Percentiles rank a stretch among this genome's conserved stretches.
phyloP scores from a whole-genome alignment of 2,113 vertebrate genomes.

The Sigmodon hispidus region DNA sequence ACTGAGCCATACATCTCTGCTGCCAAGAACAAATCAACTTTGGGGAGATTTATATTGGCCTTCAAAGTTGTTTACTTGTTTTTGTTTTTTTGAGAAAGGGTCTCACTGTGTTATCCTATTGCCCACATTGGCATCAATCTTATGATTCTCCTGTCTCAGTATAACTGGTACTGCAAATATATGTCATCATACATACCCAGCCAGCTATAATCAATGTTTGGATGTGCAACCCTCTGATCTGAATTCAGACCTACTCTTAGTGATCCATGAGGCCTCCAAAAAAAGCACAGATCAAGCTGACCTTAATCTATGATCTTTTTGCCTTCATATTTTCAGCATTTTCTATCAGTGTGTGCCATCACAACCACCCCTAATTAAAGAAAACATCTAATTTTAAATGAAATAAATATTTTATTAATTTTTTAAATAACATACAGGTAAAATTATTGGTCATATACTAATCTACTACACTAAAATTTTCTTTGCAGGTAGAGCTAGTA shows the following conservation, averaged over 20 bases:
- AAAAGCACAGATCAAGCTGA: neutral
- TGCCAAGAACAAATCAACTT: slow-evolving; percentile 41
- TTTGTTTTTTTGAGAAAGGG: neutral
- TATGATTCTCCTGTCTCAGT: neutral
- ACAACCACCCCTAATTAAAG: neutral
- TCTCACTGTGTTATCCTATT: neutral
- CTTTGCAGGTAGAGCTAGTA: neutral
- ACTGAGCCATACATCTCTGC: slow-evolving; percentile 36
- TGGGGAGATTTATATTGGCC: neutral
- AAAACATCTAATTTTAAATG: slow-evolving; percentile 29
- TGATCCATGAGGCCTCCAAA: neutral
- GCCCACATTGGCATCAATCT: neutral
- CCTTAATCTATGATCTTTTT: neutral
- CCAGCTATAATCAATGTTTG: neutral
- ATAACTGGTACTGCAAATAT: neutral
- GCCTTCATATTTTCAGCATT: neutral
- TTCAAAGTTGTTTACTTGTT: neutral
- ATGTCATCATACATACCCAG: fast-evolving
- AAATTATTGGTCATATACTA: neutral
- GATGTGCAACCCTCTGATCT: neutral
- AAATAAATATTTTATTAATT: slow-evolving; percentile 25
- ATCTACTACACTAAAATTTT: neutral
- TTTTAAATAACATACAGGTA: neutral
- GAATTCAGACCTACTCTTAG: neutral
- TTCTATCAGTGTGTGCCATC: neutral